These are phyloP conservation scores for Acanthochromis polyacanthus DNA, from an alignment of 2,113 vertebrate genomes.

Conservation along the genomic window DNA sequence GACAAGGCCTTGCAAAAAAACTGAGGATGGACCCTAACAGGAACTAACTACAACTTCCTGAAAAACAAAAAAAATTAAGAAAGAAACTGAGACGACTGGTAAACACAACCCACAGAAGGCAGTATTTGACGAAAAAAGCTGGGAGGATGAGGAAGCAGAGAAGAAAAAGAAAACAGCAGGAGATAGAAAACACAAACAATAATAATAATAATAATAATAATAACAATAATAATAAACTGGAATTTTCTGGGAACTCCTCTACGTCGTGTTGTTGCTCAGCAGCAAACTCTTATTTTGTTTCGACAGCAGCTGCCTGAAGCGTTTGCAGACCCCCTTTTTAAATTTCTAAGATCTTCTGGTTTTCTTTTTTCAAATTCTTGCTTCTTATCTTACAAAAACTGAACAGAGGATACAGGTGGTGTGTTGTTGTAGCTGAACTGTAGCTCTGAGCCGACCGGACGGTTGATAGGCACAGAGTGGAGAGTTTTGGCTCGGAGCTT, in stretches of 20 bases:
- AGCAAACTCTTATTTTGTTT: slow-evolving; percentile 63
- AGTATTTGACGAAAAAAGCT: slow-evolving; percentile 53
- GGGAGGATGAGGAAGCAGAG: slow-evolving; percentile 25
- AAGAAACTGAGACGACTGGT: slow-evolving; percentile 8
- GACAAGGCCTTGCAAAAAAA: slow-evolving; percentile 92
- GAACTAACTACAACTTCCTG: slow-evolving; percentile 86
- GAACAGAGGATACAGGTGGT: slow-evolving; percentile 73
- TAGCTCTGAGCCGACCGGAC: slow-evolving; percentile 87
- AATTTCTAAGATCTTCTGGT: too few species aligned
- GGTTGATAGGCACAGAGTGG: slow-evolving; percentile 94
- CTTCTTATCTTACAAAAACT: slow-evolving; percentile 70
- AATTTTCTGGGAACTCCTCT: slow-evolving; percentile 58
- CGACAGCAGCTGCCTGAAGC: slow-evolving; percentile 87
- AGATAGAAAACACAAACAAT: slow-evolving; percentile 39
- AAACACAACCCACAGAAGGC: slow-evolving; percentile 66
- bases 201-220: slow-evolving; percentile 21
- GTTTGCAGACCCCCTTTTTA: too few species aligned
- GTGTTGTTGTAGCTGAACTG: slow-evolving; percentile 83
- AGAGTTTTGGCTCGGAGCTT: slow-evolving; percentile 95
- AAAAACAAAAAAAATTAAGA: not conserved
- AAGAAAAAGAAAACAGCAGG: not conserved
- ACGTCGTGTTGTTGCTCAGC: slow-evolving; percentile 48
- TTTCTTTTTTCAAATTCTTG: slow-evolving; percentile 20
- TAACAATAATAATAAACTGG: slow-evolving; percentile 11
- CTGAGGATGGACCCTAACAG: slow-evolving; percentile 90